Evolutionary conservation across 1,140 invertebrate species (phyloP), one percentile per base, ranked within the genome.

Genomic region (Drosophila melanogaster): DNA sequence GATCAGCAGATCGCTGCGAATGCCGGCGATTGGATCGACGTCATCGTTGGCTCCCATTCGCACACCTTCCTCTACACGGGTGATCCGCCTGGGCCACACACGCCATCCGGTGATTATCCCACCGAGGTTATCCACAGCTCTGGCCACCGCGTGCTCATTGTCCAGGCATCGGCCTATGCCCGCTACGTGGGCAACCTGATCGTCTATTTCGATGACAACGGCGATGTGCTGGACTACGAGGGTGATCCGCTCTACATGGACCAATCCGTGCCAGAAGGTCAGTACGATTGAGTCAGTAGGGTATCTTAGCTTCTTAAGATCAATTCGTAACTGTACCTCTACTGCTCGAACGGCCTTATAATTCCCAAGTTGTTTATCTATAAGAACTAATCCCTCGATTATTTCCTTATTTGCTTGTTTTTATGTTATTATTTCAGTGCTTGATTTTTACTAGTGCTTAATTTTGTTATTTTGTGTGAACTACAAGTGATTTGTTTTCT

Each of bases 21-120:
- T 30, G 93, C 94, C 37, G 94, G 93, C 33, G 92, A 94, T 30
- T 92, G 95, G 43, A 94, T 98, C 37, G 95, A 96, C 62, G 94
- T 96, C 1, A 96, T 98, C 65, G 96, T 98, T 22, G 97, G 97
- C 12, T 96, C 95, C n/a, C 97, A 98, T 84, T 96, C 96, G 4
- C 96, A 98, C 81, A 96, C 96, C 0, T 94, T 97, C 69, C 93
- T 97, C 0, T 97, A 94, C 84, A 94, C 93, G 1, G 94, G 94
- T 30, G 87, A 77, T 8, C 72, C 91, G 1, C 93, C 94, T 0
- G 94, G 94, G 3, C 92, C 92, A 0, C 94, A 96, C 47, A 92
- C 56, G 0, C 92, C 94, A 0, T 77, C 71, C 10, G 95, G 94
- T 10, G 86, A 93, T 2, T 97, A 97, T 92, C 96, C 96, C 1